A percentile compares a stretch with the other conserved stretches of the same genome.
phyloP scores from a whole-genome alignment of 2,797 vertebrate genomes.

The Myioborus melanocephalus region DNA sequence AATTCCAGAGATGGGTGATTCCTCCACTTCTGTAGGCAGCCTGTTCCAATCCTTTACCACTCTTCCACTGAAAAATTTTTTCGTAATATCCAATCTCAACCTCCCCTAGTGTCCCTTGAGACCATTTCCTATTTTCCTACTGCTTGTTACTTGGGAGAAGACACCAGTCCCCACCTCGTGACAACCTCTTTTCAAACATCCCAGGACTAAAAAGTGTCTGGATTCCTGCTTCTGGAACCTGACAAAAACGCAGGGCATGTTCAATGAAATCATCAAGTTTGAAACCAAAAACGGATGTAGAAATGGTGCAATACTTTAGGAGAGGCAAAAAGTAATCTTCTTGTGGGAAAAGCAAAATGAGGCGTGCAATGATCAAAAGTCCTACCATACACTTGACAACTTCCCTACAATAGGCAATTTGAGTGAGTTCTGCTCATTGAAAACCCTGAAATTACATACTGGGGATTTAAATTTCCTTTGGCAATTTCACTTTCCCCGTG shows the following conservation, averaged over 20 bases:
- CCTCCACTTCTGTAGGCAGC: background rate
- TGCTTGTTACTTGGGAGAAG: background rate
- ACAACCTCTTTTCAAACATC: background rate
- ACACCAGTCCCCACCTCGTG: fast-evolving
- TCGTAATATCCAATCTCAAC: background rate
- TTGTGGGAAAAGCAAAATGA: background rate
- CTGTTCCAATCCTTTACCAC: background rate
- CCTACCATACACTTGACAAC: background rate
- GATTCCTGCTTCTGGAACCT: background rate
- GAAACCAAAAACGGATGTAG: background rate
- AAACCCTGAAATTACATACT: slow-evolving; percentile 5
- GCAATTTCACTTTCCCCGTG: background rate
- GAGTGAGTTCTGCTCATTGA: background rate
- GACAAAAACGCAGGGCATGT: background rate
- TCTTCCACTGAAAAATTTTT: background rate
- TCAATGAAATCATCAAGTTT: background rate
- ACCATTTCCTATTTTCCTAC: background rate
- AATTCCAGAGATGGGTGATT: fast-evolving
- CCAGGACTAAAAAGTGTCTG: background rate
- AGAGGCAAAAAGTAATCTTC: background rate
- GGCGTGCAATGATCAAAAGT: background rate
- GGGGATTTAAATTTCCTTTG: slow-evolving; percentile 10
- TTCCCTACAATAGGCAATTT: background rate
- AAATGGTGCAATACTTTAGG: background rate
- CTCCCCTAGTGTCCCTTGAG: background rate